A percentile compares a stretch with the other conserved stretches of the same genome.
phyloP scores from a whole-genome alignment of 2,888 invertebrate species.

The Alcis repandata region DNA sequence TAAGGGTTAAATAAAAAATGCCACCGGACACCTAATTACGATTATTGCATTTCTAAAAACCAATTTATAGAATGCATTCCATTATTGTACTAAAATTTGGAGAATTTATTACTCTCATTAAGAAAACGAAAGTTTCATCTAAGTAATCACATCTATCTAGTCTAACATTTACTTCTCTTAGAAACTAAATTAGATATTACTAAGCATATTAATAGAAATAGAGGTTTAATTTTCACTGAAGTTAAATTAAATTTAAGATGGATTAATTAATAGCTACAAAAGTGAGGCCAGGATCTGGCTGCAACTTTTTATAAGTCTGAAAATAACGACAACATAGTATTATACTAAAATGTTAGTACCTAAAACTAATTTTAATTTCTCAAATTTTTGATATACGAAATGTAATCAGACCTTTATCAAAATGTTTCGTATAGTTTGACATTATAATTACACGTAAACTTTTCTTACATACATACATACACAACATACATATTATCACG shows the following conservation, averaged over 20 bases:
- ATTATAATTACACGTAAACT: slow-evolving; percentile 16
- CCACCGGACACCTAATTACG: slow-evolving; percentile 2
- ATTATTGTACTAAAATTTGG: slow-evolving; percentile 2
- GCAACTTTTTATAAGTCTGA: slow-evolving; percentile 19
- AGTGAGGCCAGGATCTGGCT: slow-evolving; percentile 5
- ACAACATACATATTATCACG: too few species aligned
- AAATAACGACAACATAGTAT: slow-evolving; percentile 8
- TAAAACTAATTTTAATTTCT: slow-evolving; percentile 7
- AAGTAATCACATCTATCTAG: slow-evolving; percentile 17
- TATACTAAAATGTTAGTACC: slow-evolving; percentile 1
- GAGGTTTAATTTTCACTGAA: slow-evolving; percentile 3
- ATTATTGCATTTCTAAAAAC: slow-evolving; percentile 5
- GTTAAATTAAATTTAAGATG: background rate
- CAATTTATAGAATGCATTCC: slow-evolving; percentile 26
- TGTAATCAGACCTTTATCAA: slow-evolving; percentile 17
- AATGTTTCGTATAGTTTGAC: slow-evolving; percentile 40
- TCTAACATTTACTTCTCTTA: slow-evolving; percentile 22
- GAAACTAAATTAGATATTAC: slow-evolving; percentile 2
- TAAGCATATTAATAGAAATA: slow-evolving; percentile 12
- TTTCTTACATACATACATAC: too few species aligned
- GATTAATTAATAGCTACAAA: slow-evolving; percentile 1
- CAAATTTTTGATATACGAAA: slow-evolving; percentile 14
- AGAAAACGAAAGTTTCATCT: background rate
- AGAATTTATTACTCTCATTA: background rate
- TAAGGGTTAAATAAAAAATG: background rate